A percentile compares a stretch with the other conserved stretches of the same genome.
Conservation (phyloP, 2,888 invertebrate genomes). For the Nycteola revayana region DNA sequence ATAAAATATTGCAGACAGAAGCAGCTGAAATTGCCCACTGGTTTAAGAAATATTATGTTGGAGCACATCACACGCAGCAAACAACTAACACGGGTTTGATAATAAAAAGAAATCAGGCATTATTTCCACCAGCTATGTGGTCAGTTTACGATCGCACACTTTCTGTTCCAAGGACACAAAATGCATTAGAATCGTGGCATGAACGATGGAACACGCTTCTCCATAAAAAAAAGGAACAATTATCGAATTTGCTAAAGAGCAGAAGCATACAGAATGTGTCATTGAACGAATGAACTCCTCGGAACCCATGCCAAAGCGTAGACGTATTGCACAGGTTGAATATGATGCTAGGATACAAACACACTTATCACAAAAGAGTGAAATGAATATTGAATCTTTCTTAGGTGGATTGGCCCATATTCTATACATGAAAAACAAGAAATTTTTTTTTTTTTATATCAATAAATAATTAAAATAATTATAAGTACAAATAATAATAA, state of each 20-base stretch:
- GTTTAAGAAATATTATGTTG: conserved; percentile 10
- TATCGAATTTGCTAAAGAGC: conserved; percentile 12
- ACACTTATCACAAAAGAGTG: conserved; percentile 6
- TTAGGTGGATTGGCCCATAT: conserved; percentile 13
- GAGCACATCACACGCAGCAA: conserved; percentile 1
- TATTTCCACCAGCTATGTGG: conserved; percentile 9
- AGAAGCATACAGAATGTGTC: conserved; percentile 10
- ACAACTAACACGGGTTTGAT: conserved; percentile 1
- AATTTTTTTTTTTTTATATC: too few relatives aligned
- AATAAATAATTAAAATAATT: too few relatives aligned
- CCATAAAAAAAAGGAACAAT: conserved; percentile 8
- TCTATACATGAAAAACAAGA: conserved; percentile 3
- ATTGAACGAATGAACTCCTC: conserved; percentile 11
- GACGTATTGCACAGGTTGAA: conserved; percentile 7
- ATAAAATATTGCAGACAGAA: conserved; percentile 7
- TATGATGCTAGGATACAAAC: conserved; percentile 7
- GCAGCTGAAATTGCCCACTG: conserved; percentile 7
- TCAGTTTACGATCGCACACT: conserved; percentile 7
- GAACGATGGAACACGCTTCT: conserved; percentile 12
- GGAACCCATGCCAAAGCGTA: conserved; percentile 10
- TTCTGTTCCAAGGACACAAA: conserved; percentile 13
- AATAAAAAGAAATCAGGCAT: conserved; percentile 3
- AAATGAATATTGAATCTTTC: conserved; percentile 11
- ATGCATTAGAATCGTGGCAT: conserved; percentile 14
- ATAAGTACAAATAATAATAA: too few relatives aligned